Percentiles rank a stretch among this genome's conserved stretches.
phyloP scores from a whole-genome alignment of 2,797 vertebrate genomes.

The Acanthiza pusilla region DNA sequence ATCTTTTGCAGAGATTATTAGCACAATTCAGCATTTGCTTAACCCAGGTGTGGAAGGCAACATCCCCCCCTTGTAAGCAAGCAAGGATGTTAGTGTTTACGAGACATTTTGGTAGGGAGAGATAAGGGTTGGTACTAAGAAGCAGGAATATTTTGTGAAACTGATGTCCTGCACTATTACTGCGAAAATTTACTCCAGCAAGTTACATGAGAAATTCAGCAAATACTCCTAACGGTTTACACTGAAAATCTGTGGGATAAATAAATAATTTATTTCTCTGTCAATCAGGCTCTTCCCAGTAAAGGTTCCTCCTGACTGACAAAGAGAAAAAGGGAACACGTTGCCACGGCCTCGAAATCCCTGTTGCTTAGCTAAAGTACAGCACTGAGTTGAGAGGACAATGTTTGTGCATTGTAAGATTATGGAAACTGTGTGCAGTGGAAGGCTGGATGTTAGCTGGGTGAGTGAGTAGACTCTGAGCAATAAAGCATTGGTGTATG shows the following conservation, averaged over 20 bases:
- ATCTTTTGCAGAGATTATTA: background rate
- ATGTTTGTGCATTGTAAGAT: background rate
- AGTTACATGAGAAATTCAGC: background rate
- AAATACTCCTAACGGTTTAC: background rate
- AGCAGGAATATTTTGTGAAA: background rate
- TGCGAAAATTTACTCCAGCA: background rate
- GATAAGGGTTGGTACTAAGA: background rate
- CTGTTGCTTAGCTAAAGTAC: background rate
- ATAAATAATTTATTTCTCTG: background rate
- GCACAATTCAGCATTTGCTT: background rate
- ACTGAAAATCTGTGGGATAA: background rate
- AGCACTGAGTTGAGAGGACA: background rate
- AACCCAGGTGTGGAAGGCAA: background rate
- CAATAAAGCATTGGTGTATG: background rate
- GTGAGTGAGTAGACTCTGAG: conserved; percentile 9
- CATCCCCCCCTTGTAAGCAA: background rate
- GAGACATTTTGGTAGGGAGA: background rate
- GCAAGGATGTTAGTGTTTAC: fast-evolving
- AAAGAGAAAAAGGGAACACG: background rate
- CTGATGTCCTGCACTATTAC: background rate
- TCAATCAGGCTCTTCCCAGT: background rate
- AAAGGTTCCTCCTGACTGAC: background rate
- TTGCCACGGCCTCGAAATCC: background rate
- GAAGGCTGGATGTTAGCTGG: background rate
- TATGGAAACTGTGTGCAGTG: background rate